Evolutionary conservation across 2,888 invertebrate species (phyloP).

Genomic region (Trichopoda pennipes): DNA sequence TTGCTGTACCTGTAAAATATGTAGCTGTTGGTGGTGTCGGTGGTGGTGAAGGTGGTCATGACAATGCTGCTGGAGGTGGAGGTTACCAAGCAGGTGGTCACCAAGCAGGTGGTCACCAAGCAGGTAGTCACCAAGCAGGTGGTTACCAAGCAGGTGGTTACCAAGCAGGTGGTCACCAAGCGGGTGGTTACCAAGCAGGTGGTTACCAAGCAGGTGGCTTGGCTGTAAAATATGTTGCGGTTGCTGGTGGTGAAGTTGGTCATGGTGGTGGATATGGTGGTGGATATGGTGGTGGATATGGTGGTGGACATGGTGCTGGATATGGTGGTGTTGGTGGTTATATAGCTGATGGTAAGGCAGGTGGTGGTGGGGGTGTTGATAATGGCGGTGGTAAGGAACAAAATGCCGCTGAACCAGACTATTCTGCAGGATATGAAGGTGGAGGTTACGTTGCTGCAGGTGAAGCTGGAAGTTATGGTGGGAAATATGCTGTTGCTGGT

Average conservation of each 20-base stretch:
- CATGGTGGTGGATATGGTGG: slow-evolving; percentile 2
- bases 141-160: neutral
- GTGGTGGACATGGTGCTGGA: neutral
- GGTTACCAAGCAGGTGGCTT: neutral
- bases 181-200: too few relatives aligned
- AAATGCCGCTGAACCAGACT: neutral
- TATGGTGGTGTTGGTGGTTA: slow-evolving; percentile 1
- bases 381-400: slow-evolving; percentile 6
- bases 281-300: slow-evolving; percentile 1
- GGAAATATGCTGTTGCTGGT: neutral
- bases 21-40: slow-evolving; percentile 2
- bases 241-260: slow-evolving; percentile 6
- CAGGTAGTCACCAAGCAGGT: too few relatives aligned
- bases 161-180: neutral
- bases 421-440: neutral
- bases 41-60: neutral
- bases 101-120: neutral
- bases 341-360: neutral
- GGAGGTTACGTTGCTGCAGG: slow-evolving; percentile 12
- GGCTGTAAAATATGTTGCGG: slow-evolving; percentile 27
- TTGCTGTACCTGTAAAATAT: slow-evolving; percentile 25
- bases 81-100: slow-evolving; percentile 1
- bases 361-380: slow-evolving; percentile 16
- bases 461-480: slow-evolving; percentile 10
- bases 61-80: neutral